These are phyloP conservation scores for Scaptomyza tumidula DNA, from an alignment of 2,888 invertebrate genomes.

Conservation along the genomic window DNA sequence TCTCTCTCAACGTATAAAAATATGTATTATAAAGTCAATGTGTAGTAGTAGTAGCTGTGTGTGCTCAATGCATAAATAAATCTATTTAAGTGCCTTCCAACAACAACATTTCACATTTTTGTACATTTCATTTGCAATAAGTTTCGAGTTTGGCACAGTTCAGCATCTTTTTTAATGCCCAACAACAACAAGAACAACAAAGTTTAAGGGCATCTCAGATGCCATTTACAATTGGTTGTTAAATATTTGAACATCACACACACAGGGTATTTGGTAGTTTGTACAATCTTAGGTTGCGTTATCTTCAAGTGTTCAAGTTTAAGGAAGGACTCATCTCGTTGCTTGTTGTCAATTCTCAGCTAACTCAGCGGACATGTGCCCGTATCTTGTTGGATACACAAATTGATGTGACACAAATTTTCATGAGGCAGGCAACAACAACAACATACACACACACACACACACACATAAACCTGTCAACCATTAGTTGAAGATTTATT, in stretches of 20 bases:
- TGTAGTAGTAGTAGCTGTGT: background rate
- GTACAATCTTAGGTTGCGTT: background rate
- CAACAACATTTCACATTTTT: too few relatives aligned
- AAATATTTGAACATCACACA: background rate
- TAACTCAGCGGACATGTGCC: constrained; percentile 13
- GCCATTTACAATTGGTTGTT: background rate
- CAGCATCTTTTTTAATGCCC: constrained; percentile 53
- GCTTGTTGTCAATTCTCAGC: constrained; percentile 61
- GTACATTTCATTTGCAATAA: constrained; percentile 65
- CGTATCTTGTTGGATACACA: constrained; percentile 28
- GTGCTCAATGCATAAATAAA: constrained; percentile 55
- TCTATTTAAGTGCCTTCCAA: constrained; percentile 62
- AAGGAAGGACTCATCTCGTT: constrained; percentile 12
- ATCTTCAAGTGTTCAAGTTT: too few relatives aligned
- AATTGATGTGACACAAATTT: constrained; percentile 61
- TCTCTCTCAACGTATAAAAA: background rate
- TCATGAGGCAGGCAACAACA: constrained; percentile 36
- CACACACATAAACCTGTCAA: constrained; percentile 31
- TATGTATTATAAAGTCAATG: constrained; percentile 32
- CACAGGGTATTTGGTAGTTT: background rate
- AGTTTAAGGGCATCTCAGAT: constrained; percentile 2
- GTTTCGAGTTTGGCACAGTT: constrained; percentile 69
- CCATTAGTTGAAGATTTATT: constrained; percentile 52
- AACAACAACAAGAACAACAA: background rate
- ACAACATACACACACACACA: constrained; percentile 1